Evolutionary conservation across 2,113 vertebrate species (phyloP), one percentile per base, ranked within the genome.

Genomic region (Nycticorax nycticorax): DNA sequence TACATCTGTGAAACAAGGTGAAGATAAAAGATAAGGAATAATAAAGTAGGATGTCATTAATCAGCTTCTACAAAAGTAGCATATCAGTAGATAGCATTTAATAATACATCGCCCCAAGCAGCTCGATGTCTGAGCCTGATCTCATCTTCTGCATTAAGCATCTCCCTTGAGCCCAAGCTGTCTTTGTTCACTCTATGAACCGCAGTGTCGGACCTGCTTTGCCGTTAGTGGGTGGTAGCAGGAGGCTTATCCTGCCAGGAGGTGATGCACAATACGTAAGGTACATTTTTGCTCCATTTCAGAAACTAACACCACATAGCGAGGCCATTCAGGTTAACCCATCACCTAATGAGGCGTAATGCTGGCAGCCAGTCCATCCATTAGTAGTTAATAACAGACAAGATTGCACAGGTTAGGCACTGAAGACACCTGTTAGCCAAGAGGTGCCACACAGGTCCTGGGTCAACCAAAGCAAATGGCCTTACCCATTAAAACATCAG

Each of bases 31-130:
- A 72, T 75, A 79, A 78, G 84, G 94, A 89, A 94, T 89, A 85
- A 94, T 94, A 94, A 96, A 95, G 77, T 19, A 88, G 89, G 69
- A 84, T 91, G 64, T 87, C 94, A 87, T 91, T 96, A 96, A 97
- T 96, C 69, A 47, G 64, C 89, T 72, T 23, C 95, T 78, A 84
- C 87, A 91, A 50, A 92, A 91, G 93, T 47, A 91, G 57, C 2
- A 0, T 72, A 91, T 78, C 89, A 85, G 79, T 39, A 75, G 93
- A 89, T 64, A 87, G 27, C 77, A 91, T 94, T 96, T 96, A 95
- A 97, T 96, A 92, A 96, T 75, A 60, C 89, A 93, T 95, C 0
- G 43, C 93, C 93, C 89, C 89, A 48, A 97, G 96, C 94, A 96
- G 87, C 91, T 91, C 43, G 0, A 8, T 48, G 73, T 72, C 93